These are phyloP conservation scores for Podarcis raffonei DNA, from an alignment of 2,113 vertebrate genomes.

Conservation along the genomic window DNA sequence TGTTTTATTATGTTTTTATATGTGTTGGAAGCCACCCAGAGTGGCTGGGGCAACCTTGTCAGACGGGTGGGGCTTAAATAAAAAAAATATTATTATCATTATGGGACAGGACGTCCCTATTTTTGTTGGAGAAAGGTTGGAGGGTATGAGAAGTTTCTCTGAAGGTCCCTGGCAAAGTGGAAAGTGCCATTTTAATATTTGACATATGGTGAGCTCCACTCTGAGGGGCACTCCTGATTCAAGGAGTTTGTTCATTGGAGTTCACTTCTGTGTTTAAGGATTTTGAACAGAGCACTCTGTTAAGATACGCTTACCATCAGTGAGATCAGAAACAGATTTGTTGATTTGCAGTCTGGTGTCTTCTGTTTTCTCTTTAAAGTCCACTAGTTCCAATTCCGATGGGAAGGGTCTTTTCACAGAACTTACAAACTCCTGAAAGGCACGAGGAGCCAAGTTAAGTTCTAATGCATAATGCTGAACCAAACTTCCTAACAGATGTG, in stretches of 20 bases:
- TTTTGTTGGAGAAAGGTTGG: too few relatives aligned
- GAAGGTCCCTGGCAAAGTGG: not conserved
- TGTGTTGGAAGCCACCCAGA: too few relatives aligned
- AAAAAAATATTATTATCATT: too few relatives aligned
- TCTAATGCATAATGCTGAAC: not conserved
- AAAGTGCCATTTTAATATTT: not conserved
- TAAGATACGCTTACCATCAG: conserved; percentile 71
- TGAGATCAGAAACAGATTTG: conserved; percentile 78
- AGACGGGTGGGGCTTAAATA: too few relatives aligned
- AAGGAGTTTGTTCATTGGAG: not conserved
- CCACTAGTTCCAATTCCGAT: conserved; percentile 77
- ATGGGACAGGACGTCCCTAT: too few relatives aligned
- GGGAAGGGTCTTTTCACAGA: conserved; percentile 81
- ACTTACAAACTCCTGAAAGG: conserved; percentile 79
- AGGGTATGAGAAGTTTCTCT: not conserved
- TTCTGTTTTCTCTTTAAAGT: conserved; percentile 80
- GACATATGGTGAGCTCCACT: too few relatives aligned
- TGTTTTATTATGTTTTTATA: too few relatives aligned
- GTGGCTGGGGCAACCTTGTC: too few relatives aligned
- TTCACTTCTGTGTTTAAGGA: not conserved
- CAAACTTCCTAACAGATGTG: not conserved
- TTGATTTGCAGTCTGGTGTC: conserved; percentile 80
- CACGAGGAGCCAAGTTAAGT: conserved; percentile 5
- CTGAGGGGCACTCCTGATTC: not conserved
- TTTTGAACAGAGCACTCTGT: not conserved